phyloP scores from a whole-genome alignment of 2,888 invertebrate species.

The Orthosia cruda region DNA sequence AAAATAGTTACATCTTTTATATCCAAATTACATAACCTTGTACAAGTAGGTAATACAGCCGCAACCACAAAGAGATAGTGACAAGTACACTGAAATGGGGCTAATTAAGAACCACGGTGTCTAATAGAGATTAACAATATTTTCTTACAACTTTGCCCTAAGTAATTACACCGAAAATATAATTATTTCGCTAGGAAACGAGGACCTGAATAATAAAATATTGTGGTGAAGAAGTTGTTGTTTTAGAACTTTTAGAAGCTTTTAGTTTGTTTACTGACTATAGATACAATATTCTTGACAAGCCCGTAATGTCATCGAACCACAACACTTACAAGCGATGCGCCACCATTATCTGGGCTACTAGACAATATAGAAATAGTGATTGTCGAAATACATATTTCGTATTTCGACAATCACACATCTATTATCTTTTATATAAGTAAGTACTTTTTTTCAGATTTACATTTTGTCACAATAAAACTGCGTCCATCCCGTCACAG shows the following conservation, averaged over 20 bases:
- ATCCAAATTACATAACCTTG: not conserved
- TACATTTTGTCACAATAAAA: no score
- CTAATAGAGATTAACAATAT: slow-evolving; percentile 43
- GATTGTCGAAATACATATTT: no score
- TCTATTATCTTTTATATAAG: no score
- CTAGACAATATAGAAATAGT: no score
- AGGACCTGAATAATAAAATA: slow-evolving; percentile 18
- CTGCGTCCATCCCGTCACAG: no score
- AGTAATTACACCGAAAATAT: slow-evolving; percentile 44
- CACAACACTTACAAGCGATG: no score
- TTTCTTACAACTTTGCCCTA: slow-evolving; percentile 14
- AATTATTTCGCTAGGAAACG: no score
- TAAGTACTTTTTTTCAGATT: no score
- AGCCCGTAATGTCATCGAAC: no score
- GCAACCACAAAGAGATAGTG: slow-evolving; percentile 4
- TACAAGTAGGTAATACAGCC: not conserved
- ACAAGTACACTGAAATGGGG: slow-evolving; percentile 23
- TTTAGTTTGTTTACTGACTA: not conserved
- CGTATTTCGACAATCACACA: no score
- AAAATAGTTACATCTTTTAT: not conserved
- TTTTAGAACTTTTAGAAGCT: not conserved
- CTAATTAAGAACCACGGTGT: slow-evolving; percentile 28
- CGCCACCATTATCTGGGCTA: no score
- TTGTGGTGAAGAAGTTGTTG: not conserved
- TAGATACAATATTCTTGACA: not conserved